Conservation (phyloP, 2,797 vertebrate genomes). For the Chloroceryle inda region DNA sequence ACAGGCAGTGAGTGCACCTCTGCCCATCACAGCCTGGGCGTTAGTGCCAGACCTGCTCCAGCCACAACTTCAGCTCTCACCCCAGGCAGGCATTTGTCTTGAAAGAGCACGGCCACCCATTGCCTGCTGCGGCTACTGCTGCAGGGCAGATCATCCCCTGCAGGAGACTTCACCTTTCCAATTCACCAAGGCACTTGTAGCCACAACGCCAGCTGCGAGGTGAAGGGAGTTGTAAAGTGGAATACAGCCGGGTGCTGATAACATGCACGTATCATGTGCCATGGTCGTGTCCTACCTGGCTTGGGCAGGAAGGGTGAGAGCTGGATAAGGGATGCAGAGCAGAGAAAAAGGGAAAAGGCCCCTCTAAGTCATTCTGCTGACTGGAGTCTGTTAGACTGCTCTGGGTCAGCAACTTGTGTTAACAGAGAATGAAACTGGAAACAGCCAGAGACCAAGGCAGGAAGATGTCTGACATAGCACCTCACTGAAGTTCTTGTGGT, state of each 20-base stretch:
- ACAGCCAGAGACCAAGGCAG: not conserved
- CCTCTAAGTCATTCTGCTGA: not conserved
- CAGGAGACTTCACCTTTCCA: not conserved
- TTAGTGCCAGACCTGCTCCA: not conserved
- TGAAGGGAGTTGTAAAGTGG: fast-evolving
- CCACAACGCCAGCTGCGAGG: fast-evolving
- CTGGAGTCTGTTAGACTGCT: not conserved
- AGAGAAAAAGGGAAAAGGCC: not conserved
- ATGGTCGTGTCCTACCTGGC: not conserved
- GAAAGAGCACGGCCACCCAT: fast-evolving
- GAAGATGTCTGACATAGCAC: not conserved
- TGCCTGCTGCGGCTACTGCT: not conserved
- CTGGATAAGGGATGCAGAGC: not conserved
- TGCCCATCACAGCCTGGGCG: not conserved
- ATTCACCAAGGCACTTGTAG: not conserved
- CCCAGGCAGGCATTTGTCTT: fast-evolving
- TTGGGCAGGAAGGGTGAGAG: not conserved
- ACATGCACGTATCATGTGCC: fast-evolving
- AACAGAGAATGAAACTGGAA: not conserved
- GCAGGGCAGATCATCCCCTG: not conserved
- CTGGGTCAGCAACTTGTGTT: not conserved
- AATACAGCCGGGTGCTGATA: not conserved
- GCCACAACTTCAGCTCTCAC: not conserved
- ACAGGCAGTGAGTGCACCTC: fast-evolving
- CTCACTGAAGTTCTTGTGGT: not conserved